Percentiles rank a stretch among this genome's conserved stretches.
phyloP scores from a whole-genome alignment of 2,113 vertebrate genomes.

The Etheostoma cragini region DNA sequence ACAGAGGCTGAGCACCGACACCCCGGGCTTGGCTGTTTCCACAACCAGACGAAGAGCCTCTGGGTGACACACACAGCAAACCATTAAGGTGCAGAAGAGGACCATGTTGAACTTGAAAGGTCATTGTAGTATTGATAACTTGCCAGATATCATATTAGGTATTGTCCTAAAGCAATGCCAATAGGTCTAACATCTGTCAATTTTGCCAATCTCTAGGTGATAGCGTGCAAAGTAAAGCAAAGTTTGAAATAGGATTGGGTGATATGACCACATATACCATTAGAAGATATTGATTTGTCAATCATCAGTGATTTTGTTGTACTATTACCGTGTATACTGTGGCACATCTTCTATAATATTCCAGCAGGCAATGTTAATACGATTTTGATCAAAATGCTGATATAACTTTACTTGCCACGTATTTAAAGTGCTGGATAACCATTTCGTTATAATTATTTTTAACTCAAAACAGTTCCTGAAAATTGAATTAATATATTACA shows the following conservation, averaged over 20 bases:
- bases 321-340: too few relatives aligned
- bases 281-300: neutral
- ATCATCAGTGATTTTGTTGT: neutral
- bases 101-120: neutral
- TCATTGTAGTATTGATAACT: too few relatives aligned
- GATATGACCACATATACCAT: neutral
- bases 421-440: neutral
- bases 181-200: neutral
- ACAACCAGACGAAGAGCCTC: constrained; percentile 90
- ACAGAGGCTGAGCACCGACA: constrained; percentile 91
- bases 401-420: neutral
- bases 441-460: neutral
- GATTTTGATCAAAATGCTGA: neutral
- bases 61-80: constrained; percentile 47
- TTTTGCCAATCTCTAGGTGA: neutral
- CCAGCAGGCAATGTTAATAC: too few relatives aligned
- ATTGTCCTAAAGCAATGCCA: neutral
- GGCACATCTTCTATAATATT: too few relatives aligned
- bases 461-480: neutral
- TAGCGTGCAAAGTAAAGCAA: neutral
- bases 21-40: constrained; percentile 87
- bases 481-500: neutral
- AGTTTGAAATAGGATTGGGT: neutral
- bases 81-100: neutral
- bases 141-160: neutral